Conservation (phyloP, 2,113 vertebrate genomes). For the Megalops atlanticus region DNA sequence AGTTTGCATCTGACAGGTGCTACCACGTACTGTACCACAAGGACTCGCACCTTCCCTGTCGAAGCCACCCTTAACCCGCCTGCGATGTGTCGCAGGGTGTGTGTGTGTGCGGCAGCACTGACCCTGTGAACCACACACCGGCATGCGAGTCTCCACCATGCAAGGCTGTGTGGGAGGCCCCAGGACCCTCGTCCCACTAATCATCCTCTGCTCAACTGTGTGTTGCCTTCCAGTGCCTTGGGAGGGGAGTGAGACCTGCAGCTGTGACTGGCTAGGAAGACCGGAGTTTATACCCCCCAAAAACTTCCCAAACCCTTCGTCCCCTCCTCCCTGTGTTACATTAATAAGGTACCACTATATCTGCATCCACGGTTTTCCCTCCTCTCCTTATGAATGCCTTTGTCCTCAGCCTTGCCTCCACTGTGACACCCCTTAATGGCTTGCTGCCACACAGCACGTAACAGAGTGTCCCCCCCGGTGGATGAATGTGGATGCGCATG, state of each 20-base stretch:
- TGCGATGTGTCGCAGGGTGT: no score
- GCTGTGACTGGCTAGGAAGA: constrained; percentile 63
- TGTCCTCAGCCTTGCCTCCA: constrained; percentile 54
- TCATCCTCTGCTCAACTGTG: constrained; percentile 53
- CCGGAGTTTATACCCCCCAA: constrained; percentile 53
- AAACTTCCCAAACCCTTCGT: constrained; percentile 29
- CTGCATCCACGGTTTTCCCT: constrained; percentile 40
- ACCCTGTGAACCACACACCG: neutral
- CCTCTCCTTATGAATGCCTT: constrained; percentile 53
- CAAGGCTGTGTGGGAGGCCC: neutral
- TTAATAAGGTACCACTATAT: constrained; percentile 63
- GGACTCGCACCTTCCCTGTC: no score
- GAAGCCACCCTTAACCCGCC: no score
- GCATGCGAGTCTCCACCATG: neutral
- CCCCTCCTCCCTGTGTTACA: constrained; percentile 49
- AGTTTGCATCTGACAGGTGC: no score
- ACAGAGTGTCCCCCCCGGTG: constrained; percentile 56
- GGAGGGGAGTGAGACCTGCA: constrained; percentile 61
- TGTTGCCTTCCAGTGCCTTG: constrained; percentile 68
- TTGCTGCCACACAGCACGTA: no score
- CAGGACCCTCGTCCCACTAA: neutral
- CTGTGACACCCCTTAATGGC: no score
- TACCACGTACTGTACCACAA: no score
- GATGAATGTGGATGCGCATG: constrained; percentile 65
- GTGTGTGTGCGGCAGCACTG: neutral